Base-by-base conservation (phyloP, 2,113 vertebrate genomes). In the Pluvianellus socialis region DNA sequence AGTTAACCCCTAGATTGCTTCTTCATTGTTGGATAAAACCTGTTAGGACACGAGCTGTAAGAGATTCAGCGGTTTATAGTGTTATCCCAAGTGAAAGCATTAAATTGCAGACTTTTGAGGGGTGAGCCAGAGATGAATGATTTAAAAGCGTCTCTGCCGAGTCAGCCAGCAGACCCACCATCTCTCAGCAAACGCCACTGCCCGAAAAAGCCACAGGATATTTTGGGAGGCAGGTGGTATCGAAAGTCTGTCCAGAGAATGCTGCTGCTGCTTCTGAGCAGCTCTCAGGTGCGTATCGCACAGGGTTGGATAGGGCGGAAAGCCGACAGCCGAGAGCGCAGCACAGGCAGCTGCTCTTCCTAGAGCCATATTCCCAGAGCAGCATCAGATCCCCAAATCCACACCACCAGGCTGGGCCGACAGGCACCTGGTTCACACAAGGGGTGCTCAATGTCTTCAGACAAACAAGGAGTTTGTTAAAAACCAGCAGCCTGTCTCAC, bases 371-470 rank as follows among this genome's bases (percentile, higher is more conserved):
- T 35, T 3, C n/a, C 4, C 3, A 10, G n/a, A 50, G 28, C 27
- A 76, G 30, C 73, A 65, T 19, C 12, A 75, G 18, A 3, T 9
- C 42, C 53, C 27, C 38, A 8, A 52, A 33, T 26, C 14, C 28
- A 27, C 65, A 30, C 3, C 42, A 20, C 17, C 14, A 3, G 35
- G 33, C 49, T 52, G 26, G 17, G 63, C 73, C 52, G 52, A 55
- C 22, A n/a, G 35, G 40, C 0, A 3, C 5, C 59, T 47, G 12
- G 2, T 9, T 61, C 2, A 2, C 28, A 50, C 14, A 4, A 42
- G 11, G 18, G 18, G 9, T 27, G 11, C n/a, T 42, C 65, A 73
- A 7, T 15, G 32, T 7, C 76, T 70, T 40, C 12, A 50, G 40
- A 33, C 3, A 40, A 4, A 18, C 63, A 44, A 47, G 7, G 49